Conservation (phyloP, 1,140 invertebrate genomes). For the Papilio aristodemus region DNA sequence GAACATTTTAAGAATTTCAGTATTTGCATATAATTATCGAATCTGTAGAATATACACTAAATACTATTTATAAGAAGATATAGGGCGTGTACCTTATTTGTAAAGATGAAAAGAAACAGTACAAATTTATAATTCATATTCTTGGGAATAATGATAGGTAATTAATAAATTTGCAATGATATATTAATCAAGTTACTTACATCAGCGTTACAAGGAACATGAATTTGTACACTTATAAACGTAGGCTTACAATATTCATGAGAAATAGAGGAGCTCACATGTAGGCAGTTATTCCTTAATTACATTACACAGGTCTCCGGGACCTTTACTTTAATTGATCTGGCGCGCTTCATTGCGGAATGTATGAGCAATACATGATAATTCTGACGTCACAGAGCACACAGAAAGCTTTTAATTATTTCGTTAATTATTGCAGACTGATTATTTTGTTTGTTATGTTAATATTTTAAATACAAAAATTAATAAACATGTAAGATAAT, state of each 20-base stretch:
- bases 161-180: background rate
- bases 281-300: conserved; percentile 29
- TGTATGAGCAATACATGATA: conserved; percentile 11
- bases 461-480: background rate
- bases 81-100: no score
- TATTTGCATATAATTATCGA: no score
- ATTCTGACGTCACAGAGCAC: background rate
- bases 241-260: conserved; percentile 24
- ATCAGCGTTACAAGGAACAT: background rate
- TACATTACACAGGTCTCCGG: conserved; percentile 15
- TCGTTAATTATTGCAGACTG: conserved; percentile 5
- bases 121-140: no score
- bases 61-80: no score
- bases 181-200: background rate
- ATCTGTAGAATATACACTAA: no score
- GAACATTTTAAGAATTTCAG: no score
- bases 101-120: no score
- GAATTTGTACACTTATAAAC: conserved; percentile 5
- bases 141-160: no score
- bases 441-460: background rate
- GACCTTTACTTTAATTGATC: conserved; percentile 30
- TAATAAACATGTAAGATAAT: background rate
- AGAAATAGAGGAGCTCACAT: conserved; percentile 12
- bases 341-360: conserved; percentile 5
- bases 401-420: background rate